These are phyloP conservation scores for Rhamphomyia laevipes DNA, from an alignment of 2,888 invertebrate species.

Conservation along the genomic window DNA sequence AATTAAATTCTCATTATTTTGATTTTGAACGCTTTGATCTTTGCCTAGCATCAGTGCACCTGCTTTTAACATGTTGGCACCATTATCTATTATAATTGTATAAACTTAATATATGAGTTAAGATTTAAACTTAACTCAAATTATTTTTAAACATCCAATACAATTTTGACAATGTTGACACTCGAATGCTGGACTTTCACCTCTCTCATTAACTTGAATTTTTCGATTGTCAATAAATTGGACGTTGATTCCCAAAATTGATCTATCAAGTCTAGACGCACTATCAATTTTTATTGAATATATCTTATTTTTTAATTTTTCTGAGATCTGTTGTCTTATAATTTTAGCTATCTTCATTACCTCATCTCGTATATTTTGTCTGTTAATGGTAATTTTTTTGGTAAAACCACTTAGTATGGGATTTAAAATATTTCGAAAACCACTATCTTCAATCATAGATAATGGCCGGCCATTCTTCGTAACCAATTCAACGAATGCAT, in stretches of 20 bases:
- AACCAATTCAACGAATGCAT: conserved; percentile 7
- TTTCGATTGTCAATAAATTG: conserved; percentile 9
- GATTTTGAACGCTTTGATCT: neutral
- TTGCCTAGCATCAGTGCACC: conserved; percentile 2
- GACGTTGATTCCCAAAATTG: conserved; percentile 9
- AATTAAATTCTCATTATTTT: neutral
- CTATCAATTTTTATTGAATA: conserved; percentile 9
- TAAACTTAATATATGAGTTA: no score
- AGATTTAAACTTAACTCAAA: conserved; percentile 6
- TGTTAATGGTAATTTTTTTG: no score
- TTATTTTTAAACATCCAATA: conserved; percentile 4
- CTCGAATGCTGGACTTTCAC: conserved; percentile 9
- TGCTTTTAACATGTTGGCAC: conserved; percentile 11
- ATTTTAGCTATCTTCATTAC: no score
- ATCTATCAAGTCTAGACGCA: conserved; percentile 6
- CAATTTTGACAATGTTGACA: conserved; percentile 7
- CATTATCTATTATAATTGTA: conserved; percentile 9
- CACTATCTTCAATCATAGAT: conserved; percentile 5
- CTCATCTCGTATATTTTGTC: no score
- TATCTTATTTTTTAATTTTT: conserved; percentile 2
- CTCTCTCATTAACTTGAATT: conserved; percentile 9
- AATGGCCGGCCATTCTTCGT: conserved; percentile 9
- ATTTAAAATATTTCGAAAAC: conserved; percentile 6
- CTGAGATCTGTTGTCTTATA: no score
- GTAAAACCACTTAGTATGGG: conserved; percentile 1